phyloP scores from a whole-genome alignment of 2,113 vertebrate species.

The Pedetes capensis region DNA sequence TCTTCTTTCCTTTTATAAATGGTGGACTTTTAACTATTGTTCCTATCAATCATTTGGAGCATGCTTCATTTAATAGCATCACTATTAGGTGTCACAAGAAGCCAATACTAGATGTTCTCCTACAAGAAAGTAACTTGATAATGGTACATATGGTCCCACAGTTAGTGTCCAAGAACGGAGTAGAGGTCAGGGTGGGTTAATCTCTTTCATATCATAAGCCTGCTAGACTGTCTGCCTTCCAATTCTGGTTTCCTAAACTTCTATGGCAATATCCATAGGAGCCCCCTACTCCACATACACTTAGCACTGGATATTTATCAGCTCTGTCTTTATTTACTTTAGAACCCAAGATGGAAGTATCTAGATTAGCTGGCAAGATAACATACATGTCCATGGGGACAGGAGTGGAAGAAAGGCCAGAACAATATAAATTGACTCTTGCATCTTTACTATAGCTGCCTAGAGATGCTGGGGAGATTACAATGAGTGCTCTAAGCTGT shows the following conservation, averaged over 20 bases:
- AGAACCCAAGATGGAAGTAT: background rate
- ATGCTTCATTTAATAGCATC: background rate
- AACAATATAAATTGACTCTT: background rate
- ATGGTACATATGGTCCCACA: background rate
- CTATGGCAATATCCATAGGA: background rate
- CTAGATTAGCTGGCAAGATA: background rate
- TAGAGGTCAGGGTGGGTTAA: background rate
- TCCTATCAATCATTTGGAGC: background rate
- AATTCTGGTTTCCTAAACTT: background rate
- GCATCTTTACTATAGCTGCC: background rate
- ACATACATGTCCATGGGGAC: background rate
- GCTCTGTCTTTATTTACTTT: background rate
- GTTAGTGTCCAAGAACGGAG: background rate
- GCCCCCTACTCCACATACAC: too few relatives aligned
- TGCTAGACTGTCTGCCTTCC: background rate
- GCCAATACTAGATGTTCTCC: background rate
- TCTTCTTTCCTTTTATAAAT: background rate
- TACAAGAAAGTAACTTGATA: background rate
- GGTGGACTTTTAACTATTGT: background rate
- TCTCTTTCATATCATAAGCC: fast-evolving
- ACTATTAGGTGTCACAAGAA: background rate
- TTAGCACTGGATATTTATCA: background rate
- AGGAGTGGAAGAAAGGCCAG: background rate
- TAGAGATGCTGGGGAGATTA: background rate
- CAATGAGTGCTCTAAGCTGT: background rate